phyloP scores from a whole-genome alignment of 2,797 vertebrate species.

The Lindbergichthys nudifrons region DNA sequence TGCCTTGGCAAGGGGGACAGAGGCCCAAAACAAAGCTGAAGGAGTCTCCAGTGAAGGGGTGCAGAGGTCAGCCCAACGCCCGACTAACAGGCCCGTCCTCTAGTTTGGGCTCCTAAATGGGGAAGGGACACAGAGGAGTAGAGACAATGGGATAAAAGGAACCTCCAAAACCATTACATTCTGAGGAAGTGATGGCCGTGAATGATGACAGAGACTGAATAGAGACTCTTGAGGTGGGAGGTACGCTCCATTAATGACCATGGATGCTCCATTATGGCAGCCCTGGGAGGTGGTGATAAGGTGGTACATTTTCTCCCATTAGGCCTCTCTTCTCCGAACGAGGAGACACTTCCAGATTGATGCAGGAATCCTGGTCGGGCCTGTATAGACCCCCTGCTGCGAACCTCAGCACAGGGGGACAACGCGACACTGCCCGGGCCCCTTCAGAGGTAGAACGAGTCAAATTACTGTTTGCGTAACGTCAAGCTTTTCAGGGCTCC shows the following conservation, averaged over 20 bases:
- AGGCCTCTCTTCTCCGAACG: slow-evolving; percentile 66
- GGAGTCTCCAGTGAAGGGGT: slow-evolving; percentile 81
- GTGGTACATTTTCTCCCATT: slow-evolving; percentile 79
- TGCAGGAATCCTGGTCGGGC: slow-evolving; percentile 58
- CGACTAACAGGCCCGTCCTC: slow-evolving; percentile 82
- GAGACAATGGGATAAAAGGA: slow-evolving; percentile 92
- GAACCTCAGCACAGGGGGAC: slow-evolving; percentile 59
- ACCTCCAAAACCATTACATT: slow-evolving; percentile 90
- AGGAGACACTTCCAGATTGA: slow-evolving; percentile 75
- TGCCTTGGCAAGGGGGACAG: slow-evolving; percentile 85
- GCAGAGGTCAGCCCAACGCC: slow-evolving; percentile 81
- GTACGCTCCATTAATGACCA: slow-evolving; percentile 83
- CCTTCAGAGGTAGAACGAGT: slow-evolving; percentile 70
- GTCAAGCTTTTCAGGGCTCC: slow-evolving; percentile 63
- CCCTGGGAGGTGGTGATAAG: slow-evolving; percentile 79
- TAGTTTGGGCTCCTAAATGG: slow-evolving; percentile 84
- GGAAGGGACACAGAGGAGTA: slow-evolving; percentile 82
- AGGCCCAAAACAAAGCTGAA: slow-evolving; percentile 84
- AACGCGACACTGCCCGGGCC: slow-evolving; percentile 69
- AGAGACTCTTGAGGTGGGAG: slow-evolving; percentile 87
- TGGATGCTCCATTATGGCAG: slow-evolving; percentile 85
- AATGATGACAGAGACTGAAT: slow-evolving; percentile 89
- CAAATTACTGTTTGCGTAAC: slow-evolving; percentile 79
- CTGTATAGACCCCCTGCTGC: slow-evolving; percentile 51
- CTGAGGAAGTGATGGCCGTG: slow-evolving; percentile 90